Evolutionary conservation across 2,888 invertebrate species (phyloP), one percentile per base, ranked within the genome.

Genomic region (Sympetrum striolatum): DNA sequence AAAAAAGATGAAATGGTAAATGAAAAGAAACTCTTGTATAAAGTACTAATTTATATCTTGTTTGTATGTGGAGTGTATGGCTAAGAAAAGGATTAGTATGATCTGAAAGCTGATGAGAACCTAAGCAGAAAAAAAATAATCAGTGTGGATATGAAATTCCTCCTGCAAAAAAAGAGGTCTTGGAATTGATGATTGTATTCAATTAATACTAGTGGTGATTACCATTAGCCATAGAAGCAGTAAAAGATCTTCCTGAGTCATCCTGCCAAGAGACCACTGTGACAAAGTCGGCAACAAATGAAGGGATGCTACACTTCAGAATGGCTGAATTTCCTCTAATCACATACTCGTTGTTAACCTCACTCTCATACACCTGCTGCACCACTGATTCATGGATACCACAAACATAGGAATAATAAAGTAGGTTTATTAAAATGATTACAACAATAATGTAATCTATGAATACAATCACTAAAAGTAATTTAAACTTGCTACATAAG

Each of bases 211-310:
- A 86, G 60, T 53, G 58, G 22, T 37, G 60, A 86, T 86, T 86
- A 86, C 86, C 86, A 86, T 86, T 86, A 58, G 82, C 35, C 86
- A 86, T 86, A 18, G 90, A 64, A 39, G 90, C 81, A 80, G 79
- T 79, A 92, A 94, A 94, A 86, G 93, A 93, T 91, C 94, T 94
- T 90, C 94, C 95, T 91, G 94, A 93, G 92, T 94, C 94, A 92
- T 94, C 94, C 91, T 94, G 93, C 98, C 98, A 98, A 92, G 97
- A 96, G 93, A 97, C 96, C 90, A 98, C 98, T 93, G 96, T 96
- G 90, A 98, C 97, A 94, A 98, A 98, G 95, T 98, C 98, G 81
- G 97, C 96, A 91, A 98, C 97, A 94, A 98, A 98, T 92, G 97
- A 97, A 48, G 98, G 98, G 93, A 98, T 98, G 93, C 97, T 97